phyloP scores from a whole-genome alignment of 2,888 invertebrate species.

The Drosophila trichaetosa region DNA sequence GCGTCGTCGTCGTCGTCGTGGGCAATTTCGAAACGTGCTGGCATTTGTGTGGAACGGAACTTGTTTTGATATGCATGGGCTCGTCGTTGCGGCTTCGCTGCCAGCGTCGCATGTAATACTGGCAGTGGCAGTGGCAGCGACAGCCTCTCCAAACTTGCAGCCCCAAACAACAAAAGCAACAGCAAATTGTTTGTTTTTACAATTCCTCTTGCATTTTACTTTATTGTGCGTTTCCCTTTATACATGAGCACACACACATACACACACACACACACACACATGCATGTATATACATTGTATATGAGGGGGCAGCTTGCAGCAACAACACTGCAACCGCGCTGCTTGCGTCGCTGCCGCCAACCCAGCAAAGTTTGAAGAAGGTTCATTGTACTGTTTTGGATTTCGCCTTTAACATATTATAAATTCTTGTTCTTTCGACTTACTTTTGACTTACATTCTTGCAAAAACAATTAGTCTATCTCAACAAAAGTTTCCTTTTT shows the following conservation, averaged over 20 bases:
- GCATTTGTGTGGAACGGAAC: conserved; percentile 78
- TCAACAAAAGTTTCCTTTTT: background rate
- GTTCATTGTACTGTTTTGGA: conserved; percentile 75
- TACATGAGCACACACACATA: background rate
- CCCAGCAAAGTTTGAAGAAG: conserved; percentile 56
- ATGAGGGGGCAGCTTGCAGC: conserved; percentile 35
- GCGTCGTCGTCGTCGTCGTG: conserved; percentile 57
- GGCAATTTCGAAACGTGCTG: conserved; percentile 76
- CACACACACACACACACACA: background rate
- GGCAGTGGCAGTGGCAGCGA: conserved; percentile 27
- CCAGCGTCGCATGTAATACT: conserved; percentile 27
- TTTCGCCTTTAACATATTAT: conserved; percentile 41
- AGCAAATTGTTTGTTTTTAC: conserved; percentile 73
- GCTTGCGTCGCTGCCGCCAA: conserved; percentile 38
- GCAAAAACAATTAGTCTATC: background rate
- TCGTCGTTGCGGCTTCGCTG: conserved; percentile 46
- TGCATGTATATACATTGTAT: conserved; percentile 1
- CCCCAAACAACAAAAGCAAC: conserved; percentile 45
- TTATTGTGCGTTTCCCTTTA: conserved; percentile 53
- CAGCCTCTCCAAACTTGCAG: conserved; percentile 42
- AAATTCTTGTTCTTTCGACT: conserved; percentile 10
- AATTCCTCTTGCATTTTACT: conserved; percentile 68
- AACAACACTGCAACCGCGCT: conserved; percentile 39
- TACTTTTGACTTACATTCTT: background rate
- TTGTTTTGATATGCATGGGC: conserved; percentile 76